Evolutionary conservation across 37 sponge, comb jelly and placozoan species (phyloP), one percentile per base, ranked within the genome.

Genomic region (Theonella swinhoei): DNA sequence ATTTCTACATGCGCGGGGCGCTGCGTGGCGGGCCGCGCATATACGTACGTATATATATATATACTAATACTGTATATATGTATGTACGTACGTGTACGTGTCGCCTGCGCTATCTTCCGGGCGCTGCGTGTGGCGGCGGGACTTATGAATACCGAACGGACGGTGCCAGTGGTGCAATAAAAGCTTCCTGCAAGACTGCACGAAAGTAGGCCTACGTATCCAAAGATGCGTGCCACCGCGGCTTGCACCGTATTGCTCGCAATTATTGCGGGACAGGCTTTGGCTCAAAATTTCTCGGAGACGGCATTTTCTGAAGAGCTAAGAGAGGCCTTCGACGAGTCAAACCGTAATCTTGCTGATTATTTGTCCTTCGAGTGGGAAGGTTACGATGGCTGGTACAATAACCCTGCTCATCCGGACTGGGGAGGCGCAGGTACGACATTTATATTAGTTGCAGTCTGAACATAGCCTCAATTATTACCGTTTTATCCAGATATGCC

Each of bases 341-440:
- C 54, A 17, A 47, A 14, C 14, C 54, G 54, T 14, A 14, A 47
- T 14, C 11, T 17, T 47, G 54, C 7, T 7, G 54, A 47, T 17
- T 47, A 47, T 14, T 47, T 47, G 54, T 14, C 76, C 34, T 95
- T 87, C 78, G 93, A 92, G 26, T 89, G 77, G 71, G 88, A 78
- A 31, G 47, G 83, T 30, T 95, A 90, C 62, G 93, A 95, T 77
- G 96, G 96, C 29, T 92, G 92, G 96, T 95, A 92, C 88, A 87
- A 95, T 83, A 95, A 95, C 61, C 85, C 81, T 22, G 90, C 96
- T 9, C 89, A 95, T 71, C 84, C 88, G 2, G 91, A 85, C 24
- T 95, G 91, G 91, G 96, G 96, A n/a, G 85, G 85, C 30, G 90
- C 90, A 47, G 91, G 86, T 90, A 41, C 75, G 66, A 37, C 25